phyloP scores from a whole-genome alignment of 2,113 vertebrate species.

The Actenoides hombroni region DNA sequence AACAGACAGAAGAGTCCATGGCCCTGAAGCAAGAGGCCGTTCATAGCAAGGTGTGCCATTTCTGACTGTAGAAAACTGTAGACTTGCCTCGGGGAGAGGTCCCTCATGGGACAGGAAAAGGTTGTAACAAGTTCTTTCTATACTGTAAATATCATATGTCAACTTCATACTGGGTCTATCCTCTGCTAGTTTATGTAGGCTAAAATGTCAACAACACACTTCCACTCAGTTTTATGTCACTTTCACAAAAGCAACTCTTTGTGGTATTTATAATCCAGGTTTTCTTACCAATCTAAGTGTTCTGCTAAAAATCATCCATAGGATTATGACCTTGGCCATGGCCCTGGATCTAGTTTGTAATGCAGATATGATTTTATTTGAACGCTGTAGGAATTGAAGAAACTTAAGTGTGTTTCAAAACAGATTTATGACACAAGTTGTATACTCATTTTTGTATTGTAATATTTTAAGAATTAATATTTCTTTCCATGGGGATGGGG shows the following conservation, averaged over 20 bases:
- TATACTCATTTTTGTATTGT: not conserved
- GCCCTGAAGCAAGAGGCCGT: slow-evolving; percentile 9
- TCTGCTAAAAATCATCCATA: not conserved
- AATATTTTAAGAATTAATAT: not conserved
- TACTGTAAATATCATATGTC: slow-evolving; percentile 64
- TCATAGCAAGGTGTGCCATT: slow-evolving; percentile 43
- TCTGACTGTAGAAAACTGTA: slow-evolving; percentile 44
- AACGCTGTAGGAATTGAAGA: not conserved
- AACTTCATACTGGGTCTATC: slow-evolving; percentile 19
- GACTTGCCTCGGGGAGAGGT: slow-evolving; percentile 50
- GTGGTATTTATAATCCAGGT: not conserved
- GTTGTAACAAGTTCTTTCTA: slow-evolving; percentile 56
- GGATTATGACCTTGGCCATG: not conserved
- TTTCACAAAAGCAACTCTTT: slow-evolving; percentile 2
- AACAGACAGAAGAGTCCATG: not conserved
- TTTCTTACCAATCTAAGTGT: too few species aligned
- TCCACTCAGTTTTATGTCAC: slow-evolving; percentile 14
- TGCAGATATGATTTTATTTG: not conserved
- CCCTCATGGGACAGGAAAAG: slow-evolving; percentile 47
- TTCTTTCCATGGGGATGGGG: not conserved
- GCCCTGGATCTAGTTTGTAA: not conserved
- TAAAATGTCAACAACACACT: slow-evolving; percentile 57
- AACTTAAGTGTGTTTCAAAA: not conserved
- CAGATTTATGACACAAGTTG: not conserved
- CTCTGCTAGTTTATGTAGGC: slow-evolving; percentile 24